Conservation (phyloP, 2,888 invertebrate genomes). For the Drosophila emarginata region DNA sequence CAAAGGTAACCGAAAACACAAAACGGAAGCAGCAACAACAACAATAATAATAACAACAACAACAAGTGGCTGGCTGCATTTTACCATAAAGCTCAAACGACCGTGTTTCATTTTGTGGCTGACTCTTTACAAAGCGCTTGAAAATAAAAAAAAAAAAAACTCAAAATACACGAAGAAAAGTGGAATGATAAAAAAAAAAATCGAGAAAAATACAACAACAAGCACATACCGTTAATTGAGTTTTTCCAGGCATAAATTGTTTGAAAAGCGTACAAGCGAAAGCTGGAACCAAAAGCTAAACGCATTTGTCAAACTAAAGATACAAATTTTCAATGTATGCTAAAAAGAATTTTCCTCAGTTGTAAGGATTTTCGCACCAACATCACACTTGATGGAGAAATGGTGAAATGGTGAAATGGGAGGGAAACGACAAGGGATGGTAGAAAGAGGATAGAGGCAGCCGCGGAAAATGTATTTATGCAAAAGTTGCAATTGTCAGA, state of each 20-base stretch:
- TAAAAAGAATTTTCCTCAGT: slow-evolving; percentile 50
- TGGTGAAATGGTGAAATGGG: background rate
- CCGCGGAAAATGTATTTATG: slow-evolving; percentile 75
- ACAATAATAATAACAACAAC: slow-evolving; percentile 10
- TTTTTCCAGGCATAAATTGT: slow-evolving; percentile 43
- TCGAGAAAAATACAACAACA: slow-evolving; percentile 34
- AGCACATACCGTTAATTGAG: slow-evolving; percentile 57
- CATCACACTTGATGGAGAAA: slow-evolving; percentile 64
- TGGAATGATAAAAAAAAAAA: background rate
- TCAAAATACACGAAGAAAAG: too few relatives aligned
- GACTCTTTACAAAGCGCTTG: slow-evolving; percentile 33
- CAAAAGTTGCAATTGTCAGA: slow-evolving; percentile 75
- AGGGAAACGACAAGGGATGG: too few relatives aligned
- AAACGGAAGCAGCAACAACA: slow-evolving; percentile 14
- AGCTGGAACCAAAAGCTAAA: slow-evolving; percentile 32
- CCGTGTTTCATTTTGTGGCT: slow-evolving; percentile 48
- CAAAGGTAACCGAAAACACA: background rate
- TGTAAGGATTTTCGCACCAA: slow-evolving; percentile 47
- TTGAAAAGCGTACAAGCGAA: slow-evolving; percentile 5
- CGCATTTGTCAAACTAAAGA: slow-evolving; percentile 48
- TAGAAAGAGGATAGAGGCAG: slow-evolving; percentile 38
- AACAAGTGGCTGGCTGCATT: slow-evolving; percentile 9
- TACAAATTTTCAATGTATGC: slow-evolving; percentile 59
- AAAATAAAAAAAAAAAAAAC: slow-evolving; percentile 26
- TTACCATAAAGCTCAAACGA: slow-evolving; percentile 63